Conservation (phyloP, 92 coral and sea anemone species). For the Nematostella vectensis region DNA sequence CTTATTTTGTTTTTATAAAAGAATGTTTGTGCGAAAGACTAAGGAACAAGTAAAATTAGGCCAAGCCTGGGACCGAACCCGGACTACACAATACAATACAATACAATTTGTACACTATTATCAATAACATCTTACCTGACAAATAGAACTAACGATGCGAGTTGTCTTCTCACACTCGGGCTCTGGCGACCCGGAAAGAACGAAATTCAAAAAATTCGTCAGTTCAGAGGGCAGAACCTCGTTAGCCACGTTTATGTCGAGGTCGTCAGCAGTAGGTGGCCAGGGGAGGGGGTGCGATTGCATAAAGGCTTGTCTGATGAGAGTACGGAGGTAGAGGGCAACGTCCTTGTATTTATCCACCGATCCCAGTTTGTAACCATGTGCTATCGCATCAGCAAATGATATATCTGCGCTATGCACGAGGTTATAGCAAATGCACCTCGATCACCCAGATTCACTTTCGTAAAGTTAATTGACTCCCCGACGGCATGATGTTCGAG, state of each 20-base stretch:
- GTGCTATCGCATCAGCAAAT: slow-evolving; percentile 37
- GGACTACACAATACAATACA: no score
- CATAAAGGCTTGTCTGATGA: slow-evolving; percentile 23
- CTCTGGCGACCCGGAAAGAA: slow-evolving; percentile 41
- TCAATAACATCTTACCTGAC: no score
- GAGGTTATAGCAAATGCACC: slow-evolving; percentile 35
- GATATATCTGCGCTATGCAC: slow-evolving; percentile 39
- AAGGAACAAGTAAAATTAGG: no score
- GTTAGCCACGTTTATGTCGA: slow-evolving; percentile 26
- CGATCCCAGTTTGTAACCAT: slow-evolving; percentile 38
- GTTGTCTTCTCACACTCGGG: no score
- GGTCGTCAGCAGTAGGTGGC: slow-evolving; percentile 62
- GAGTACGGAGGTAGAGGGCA: slow-evolving; percentile 29
- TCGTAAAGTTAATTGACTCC: slow-evolving; percentile 25
- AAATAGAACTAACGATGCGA: no score
- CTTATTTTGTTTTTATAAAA: no score
- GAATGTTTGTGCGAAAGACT: no score
- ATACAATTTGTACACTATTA: no score
- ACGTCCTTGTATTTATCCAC: slow-evolving; percentile 37
- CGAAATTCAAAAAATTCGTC: slow-evolving; percentile 26
- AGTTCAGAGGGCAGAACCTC: slow-evolving; percentile 38
- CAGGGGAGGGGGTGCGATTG: slow-evolving; percentile 39
- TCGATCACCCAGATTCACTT: slow-evolving; percentile 31
- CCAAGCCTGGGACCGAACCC: no score
- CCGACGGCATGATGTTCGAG: no score